Conservation (phyloP, 1,140 invertebrate species). For the Paraescarpia echinospica region DNA sequence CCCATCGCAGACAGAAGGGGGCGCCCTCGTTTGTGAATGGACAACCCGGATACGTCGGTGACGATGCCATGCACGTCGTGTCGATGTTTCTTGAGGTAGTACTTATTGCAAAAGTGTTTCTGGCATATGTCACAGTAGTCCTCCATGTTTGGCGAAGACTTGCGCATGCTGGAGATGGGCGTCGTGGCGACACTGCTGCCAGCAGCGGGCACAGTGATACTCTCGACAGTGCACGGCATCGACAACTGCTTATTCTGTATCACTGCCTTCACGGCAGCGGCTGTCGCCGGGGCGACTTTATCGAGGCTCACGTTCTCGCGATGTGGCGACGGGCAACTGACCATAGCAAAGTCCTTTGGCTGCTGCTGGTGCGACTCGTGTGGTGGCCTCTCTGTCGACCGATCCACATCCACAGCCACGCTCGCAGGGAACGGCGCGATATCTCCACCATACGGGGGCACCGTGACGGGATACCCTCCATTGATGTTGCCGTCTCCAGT, state of each 20-base stretch:
- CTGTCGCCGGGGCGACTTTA: conserved; percentile 24
- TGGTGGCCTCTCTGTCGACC: neutral
- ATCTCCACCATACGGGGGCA: conserved; percentile 4
- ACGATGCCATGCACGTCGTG: conserved; percentile 65
- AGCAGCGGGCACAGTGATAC: neutral
- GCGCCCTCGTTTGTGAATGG: neutral
- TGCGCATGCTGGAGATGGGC: conserved; percentile 22
- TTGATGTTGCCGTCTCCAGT: conserved; percentile 23
- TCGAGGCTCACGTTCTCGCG: conserved; percentile 35
- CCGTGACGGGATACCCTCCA: neutral
- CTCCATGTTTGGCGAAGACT: conserved; percentile 45
- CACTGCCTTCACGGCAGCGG: conserved; percentile 30
- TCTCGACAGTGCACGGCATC: neutral
- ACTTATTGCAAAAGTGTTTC: conserved; percentile 61
- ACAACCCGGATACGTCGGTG: conserved; percentile 34
- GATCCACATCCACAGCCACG: conserved; percentile 2
- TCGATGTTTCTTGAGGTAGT: conserved; percentile 66
- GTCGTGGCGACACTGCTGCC: conserved; percentile 17
- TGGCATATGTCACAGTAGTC: conserved; percentile 59
- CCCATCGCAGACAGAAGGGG: conserved; percentile 10
- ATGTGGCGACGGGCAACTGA: conserved; percentile 31
- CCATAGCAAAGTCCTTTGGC: neutral
- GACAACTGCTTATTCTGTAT: neutral
- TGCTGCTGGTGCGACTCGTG: neutral
- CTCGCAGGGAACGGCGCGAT: conserved; percentile 15